Evolutionary conservation across 1,140 invertebrate genomes (phyloP).

Genomic region (Cecropterus lyciades): DNA sequence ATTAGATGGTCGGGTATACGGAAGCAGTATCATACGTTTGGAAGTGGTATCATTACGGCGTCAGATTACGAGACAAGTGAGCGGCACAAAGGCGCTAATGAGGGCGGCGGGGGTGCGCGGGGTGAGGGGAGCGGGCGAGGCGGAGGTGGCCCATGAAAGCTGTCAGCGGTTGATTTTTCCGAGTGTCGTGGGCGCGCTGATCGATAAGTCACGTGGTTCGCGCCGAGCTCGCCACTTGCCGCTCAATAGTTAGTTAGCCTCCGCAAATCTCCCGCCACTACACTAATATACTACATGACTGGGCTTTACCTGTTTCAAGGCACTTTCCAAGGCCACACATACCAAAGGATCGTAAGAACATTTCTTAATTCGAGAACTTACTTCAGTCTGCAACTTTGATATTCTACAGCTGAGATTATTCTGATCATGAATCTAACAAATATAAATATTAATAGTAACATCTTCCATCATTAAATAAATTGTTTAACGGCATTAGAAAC

Average conservation of each 20-base stretch:
- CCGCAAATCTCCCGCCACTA: constrained; percentile 77
- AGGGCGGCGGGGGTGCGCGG: constrained; percentile 56
- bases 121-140: constrained; percentile 23
- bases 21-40: constrained; percentile 58
- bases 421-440: not conserved
- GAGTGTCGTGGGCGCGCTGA: constrained; percentile 81
- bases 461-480: not conserved
- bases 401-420: not conserved
- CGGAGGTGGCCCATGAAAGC: constrained; percentile 69
- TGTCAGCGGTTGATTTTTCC: constrained; percentile 83
- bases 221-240: constrained; percentile 59
- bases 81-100: constrained; percentile 80
- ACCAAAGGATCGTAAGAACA: no score
- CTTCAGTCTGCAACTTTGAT: not conserved
- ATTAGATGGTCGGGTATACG: constrained; percentile 39
- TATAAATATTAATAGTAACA: no score
- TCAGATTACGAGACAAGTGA: constrained; percentile 79
- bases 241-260: constrained; percentile 79
- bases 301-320: constrained; percentile 26
- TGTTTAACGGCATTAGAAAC: not conserved
- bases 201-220: constrained; percentile 81
- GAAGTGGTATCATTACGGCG: constrained; percentile 75
- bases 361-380: no score
- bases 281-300: constrained; percentile 48
- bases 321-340: not conserved